Evolutionary conservation across 2,888 invertebrate species (phyloP).

Genomic region (Acleris cristana): DNA sequence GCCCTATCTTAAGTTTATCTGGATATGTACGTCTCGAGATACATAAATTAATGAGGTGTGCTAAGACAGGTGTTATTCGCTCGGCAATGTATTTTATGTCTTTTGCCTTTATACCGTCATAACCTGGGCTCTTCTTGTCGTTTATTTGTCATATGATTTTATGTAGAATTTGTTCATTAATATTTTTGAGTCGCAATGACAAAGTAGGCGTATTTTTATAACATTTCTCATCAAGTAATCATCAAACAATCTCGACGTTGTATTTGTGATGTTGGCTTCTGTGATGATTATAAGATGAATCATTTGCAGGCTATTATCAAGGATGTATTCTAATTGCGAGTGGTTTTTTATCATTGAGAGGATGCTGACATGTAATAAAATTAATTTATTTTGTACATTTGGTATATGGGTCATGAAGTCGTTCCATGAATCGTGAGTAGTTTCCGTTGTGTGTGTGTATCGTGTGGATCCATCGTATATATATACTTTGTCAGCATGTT

Average conservation of each 20-base stretch:
- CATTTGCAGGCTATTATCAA: neutral
- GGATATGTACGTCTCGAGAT: slow-evolving; percentile 30
- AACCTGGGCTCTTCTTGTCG: too few relatives aligned
- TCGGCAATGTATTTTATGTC: slow-evolving; percentile 28
- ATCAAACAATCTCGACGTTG: neutral
- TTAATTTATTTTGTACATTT: neutral
- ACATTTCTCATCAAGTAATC: neutral
- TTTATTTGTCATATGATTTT: slow-evolving; percentile 4
- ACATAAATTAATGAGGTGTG: slow-evolving; percentile 34
- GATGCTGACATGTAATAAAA: neutral
- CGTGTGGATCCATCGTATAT: too few relatives aligned
- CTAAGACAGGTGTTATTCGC: slow-evolving; percentile 16
- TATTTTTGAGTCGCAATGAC: neutral
- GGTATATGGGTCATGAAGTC: neutral
- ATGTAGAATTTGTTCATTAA: neutral
- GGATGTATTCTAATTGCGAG: neutral
- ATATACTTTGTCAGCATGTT: too few relatives aligned
- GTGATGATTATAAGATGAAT: slow-evolving; percentile 4
- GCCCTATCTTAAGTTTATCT: slow-evolving; percentile 29
- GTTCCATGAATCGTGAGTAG: neutral
- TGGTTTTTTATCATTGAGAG: neutral
- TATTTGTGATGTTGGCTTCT: slow-evolving; percentile 2
- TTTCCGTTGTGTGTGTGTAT: neutral
- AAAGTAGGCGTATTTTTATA: neutral
- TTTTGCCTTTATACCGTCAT: neutral